phyloP scores from a whole-genome alignment of 1,140 invertebrate species.

The Megalonaias nervosa region DNA sequence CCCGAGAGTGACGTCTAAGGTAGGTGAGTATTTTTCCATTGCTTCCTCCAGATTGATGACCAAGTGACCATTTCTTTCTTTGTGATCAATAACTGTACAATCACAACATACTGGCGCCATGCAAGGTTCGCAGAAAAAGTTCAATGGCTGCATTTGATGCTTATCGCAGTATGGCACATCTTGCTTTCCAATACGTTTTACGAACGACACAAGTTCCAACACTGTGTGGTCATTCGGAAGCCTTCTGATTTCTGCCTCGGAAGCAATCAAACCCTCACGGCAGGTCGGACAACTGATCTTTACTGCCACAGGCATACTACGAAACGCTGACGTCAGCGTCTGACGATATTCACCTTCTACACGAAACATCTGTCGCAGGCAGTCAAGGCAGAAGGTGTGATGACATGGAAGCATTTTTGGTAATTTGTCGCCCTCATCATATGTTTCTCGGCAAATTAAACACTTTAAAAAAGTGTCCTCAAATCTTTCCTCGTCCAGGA shows the following conservation, averaged over 20 bases:
- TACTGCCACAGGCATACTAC: constrained; percentile 62
- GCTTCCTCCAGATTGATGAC: constrained; percentile 66
- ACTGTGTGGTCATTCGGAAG: constrained; percentile 66
- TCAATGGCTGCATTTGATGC: constrained; percentile 65
- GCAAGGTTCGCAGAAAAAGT: constrained; percentile 69
- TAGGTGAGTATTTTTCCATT: constrained; percentile 62
- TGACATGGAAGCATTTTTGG: constrained; percentile 70
- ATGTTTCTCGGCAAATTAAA: constrained; percentile 66
- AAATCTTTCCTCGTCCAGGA: constrained; percentile 66
- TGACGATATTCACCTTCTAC: constrained; percentile 66
- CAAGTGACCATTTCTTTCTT: constrained; percentile 60
- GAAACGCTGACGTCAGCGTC: constrained; percentile 61
- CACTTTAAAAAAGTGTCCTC: constrained; percentile 67
- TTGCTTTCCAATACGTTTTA: constrained; percentile 52
- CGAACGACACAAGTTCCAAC: constrained; percentile 57
- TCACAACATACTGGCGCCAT: constrained; percentile 65
- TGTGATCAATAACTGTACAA: constrained; percentile 67
- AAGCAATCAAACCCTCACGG: constrained; percentile 93
- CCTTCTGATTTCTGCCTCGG: constrained; percentile 71
- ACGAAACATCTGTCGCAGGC: constrained; percentile 72
- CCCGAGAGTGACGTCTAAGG: constrained; percentile 56
- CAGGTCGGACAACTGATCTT: constrained; percentile 82
- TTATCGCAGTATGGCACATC: constrained; percentile 63
- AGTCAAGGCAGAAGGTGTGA: constrained; percentile 72
- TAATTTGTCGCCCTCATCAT: constrained; percentile 60